Conservation (phyloP, 2,888 invertebrate genomes). For the Bombylius major region DNA sequence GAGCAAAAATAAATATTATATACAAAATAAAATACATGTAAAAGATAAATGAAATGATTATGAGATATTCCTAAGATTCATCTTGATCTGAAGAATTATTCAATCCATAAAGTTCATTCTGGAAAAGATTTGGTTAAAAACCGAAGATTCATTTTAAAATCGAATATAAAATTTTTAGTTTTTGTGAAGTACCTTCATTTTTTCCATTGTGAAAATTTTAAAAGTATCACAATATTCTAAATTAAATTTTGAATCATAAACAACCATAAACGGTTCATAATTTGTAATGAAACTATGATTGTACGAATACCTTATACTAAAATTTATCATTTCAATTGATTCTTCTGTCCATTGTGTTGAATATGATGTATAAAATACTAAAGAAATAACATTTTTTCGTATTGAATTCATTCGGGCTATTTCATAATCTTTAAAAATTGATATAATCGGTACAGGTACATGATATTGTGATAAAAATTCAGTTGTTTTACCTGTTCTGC, state of each 20-base stretch:
- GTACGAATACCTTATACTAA: conserved; percentile 2
- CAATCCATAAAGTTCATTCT: too few relatives aligned
- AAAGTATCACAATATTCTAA: conserved; percentile 5
- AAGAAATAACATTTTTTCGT: conserved; percentile 4
- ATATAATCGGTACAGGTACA: conserved; percentile 7
- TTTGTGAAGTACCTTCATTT: background rate
- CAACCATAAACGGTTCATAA: conserved; percentile 2
- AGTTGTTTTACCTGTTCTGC: conserved; percentile 6
- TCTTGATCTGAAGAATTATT: too few relatives aligned
- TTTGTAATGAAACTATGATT: background rate
- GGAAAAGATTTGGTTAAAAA: too few relatives aligned
- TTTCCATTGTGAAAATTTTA: conserved; percentile 2
- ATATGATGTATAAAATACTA: background rate
- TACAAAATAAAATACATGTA: too few relatives aligned
- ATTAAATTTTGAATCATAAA: conserved; percentile 6
- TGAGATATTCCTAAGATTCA: too few relatives aligned
- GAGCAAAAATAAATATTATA: too few relatives aligned
- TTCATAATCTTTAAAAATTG: background rate
- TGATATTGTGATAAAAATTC: conserved; percentile 1
- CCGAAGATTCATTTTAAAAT: too few relatives aligned
- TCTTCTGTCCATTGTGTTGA: conserved; percentile 1
- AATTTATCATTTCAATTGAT: conserved; percentile 1
- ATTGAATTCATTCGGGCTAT: conserved; percentile 2
- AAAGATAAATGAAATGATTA: too few relatives aligned
- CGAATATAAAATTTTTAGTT: background rate